A percentile compares a stretch with the other conserved stretches of the same genome.
phyloP scores from a whole-genome alignment of 2,113 vertebrate species.

The Oryctolagus cuniculus region DNA sequence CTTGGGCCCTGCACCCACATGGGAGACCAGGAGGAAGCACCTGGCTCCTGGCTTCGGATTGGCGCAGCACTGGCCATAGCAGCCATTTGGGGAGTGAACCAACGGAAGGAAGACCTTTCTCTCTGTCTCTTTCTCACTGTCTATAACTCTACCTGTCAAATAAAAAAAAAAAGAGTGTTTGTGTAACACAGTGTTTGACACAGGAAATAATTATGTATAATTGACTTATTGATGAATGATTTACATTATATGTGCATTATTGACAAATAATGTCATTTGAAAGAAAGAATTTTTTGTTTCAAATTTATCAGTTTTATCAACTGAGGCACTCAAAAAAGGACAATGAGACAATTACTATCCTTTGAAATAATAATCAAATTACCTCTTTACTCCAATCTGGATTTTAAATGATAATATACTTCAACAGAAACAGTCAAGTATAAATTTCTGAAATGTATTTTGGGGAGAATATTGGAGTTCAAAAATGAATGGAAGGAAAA shows the following conservation, averaged over 20 bases:
- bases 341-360: not conserved
- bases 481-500: not conserved
- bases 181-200: not conserved
- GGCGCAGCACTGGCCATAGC: too few species aligned
- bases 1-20: too few species aligned
- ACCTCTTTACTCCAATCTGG: not conserved
- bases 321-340: not conserved
- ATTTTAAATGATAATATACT: conserved; percentile 10
- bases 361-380: not conserved
- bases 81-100: too few species aligned
- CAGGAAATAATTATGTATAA: not conserved
- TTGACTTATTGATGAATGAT: not conserved
- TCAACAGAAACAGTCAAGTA: not conserved
- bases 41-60: too few species aligned
- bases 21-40: too few species aligned
- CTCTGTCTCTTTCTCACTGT: too few species aligned
- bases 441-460: not conserved
- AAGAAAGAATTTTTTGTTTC: not conserved
- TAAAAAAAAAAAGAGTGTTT: not conserved
- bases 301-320: not conserved
- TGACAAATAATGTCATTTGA: not conserved
- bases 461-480: not conserved
- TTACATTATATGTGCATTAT: not conserved
- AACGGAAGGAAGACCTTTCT: too few species aligned
- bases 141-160: too few species aligned